Evolutionary conservation across 2,113 vertebrate species (phyloP).

Genomic region (Cyrtonyx montezumae): DNA sequence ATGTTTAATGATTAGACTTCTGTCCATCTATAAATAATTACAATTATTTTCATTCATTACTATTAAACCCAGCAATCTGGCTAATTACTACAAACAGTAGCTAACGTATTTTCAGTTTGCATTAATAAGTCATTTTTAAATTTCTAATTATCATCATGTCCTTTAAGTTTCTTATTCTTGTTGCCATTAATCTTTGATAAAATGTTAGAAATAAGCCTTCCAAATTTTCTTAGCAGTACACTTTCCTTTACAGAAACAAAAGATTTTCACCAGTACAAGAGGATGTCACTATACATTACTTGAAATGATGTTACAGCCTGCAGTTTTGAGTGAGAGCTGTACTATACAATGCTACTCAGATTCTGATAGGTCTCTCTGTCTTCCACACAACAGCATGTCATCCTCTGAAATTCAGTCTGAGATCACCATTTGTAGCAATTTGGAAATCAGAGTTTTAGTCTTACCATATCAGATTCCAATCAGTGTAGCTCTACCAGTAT

Average conservation of each 20-base stretch:
- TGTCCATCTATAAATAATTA: slow-evolving; percentile 70
- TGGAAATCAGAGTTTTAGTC: not conserved
- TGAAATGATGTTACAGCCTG: not conserved
- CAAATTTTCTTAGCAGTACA: not conserved
- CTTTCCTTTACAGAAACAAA: not conserved
- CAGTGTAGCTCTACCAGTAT: not conserved
- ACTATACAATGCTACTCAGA: not conserved
- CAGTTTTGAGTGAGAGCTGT: not conserved
- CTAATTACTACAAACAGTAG: slow-evolving; percentile 60
- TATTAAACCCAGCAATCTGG: slow-evolving; percentile 57
- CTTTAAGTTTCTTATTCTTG: not conserved
- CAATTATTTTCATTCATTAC: slow-evolving; percentile 70
- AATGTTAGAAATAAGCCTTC: not conserved
- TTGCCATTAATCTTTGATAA: slow-evolving; percentile 6
- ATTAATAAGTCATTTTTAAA: slow-evolving; percentile 22
- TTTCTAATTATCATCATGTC: slow-evolving; percentile 29
- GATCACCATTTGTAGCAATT: not conserved
- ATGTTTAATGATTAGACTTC: slow-evolving; percentile 53
- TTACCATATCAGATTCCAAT: not conserved
- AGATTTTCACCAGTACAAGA: not conserved
- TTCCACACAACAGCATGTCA: not conserved
- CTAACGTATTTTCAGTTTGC: slow-evolving; percentile 51
- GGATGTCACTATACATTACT: not conserved
- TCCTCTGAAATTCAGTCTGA: not conserved
- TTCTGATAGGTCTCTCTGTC: not conserved